Evolutionary conservation across 2,888 invertebrate genomes (phyloP).

Genomic region (Gymnosoma rotundatum): DNA sequence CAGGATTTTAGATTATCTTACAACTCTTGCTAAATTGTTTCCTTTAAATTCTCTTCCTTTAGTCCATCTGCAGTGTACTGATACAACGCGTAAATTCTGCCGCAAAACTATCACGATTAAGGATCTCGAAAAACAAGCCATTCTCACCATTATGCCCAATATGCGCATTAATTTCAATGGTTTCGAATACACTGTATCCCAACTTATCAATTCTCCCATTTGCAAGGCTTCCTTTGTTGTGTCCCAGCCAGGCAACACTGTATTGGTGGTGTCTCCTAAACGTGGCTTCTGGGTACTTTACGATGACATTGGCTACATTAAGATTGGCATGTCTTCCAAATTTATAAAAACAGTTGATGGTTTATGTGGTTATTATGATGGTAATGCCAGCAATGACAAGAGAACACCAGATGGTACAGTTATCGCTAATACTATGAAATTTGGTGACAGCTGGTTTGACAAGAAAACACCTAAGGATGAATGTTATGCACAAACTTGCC

Average conservation of each 20-base stretch:
- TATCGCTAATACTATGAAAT: slow-evolving; percentile 86
- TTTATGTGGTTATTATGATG: slow-evolving; percentile 90
- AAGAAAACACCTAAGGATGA: slow-evolving; percentile 78
- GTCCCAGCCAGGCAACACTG: slow-evolving; percentile 86
- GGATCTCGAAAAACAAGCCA: slow-evolving; percentile 84
- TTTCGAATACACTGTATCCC: slow-evolving; percentile 83
- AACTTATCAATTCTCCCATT: slow-evolving; percentile 80
- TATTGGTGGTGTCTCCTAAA: slow-evolving; percentile 87
- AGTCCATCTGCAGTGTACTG: slow-evolving; percentile 83
- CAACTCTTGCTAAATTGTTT: neutral
- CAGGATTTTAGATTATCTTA: slow-evolving; percentile 69
- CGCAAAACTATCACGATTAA: slow-evolving; percentile 85
- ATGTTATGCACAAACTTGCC: slow-evolving; percentile 86
- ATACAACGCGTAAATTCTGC: slow-evolving; percentile 83
- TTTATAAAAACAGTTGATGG: slow-evolving; percentile 88
- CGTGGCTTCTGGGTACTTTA: slow-evolving; percentile 90
- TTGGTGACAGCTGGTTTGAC: slow-evolving; percentile 90
- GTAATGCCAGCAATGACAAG: slow-evolving; percentile 86
- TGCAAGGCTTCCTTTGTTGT: slow-evolving; percentile 85
- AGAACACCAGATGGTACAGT: slow-evolving; percentile 86
- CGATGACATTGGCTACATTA: slow-evolving; percentile 86
- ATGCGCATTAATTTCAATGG: slow-evolving; percentile 87
- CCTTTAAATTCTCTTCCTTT: slow-evolving; percentile 75
- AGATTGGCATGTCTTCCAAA: slow-evolving; percentile 87
- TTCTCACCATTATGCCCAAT: slow-evolving; percentile 83